Base-by-base conservation (phyloP, 2,888 invertebrate species). In the Cosmia pyralina region DNA sequence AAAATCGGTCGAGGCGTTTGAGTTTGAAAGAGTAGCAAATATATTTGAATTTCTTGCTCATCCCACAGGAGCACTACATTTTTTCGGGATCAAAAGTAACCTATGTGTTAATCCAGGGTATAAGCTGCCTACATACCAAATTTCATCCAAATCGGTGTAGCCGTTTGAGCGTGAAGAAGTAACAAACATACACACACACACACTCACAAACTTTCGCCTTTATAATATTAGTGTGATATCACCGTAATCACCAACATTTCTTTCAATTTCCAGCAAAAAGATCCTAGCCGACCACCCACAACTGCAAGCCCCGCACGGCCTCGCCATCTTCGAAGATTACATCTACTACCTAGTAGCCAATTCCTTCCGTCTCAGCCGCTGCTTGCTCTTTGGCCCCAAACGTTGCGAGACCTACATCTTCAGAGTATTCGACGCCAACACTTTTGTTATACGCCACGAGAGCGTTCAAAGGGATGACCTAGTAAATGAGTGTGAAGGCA, bases 251-350 rank as follows among this genome's bases (percentile, higher is more conserved):
- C 7, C 28, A 63, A 63, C 4, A 19, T 46, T 48, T 64, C 10
- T 64, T 34, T 17, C 2, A 64, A 17, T 57, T 48, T 44, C 19
- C 28, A 95, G 97, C 38, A 93, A 90, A 81, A 91, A 92, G 0
- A 88, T 97, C 53, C 85, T 97, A 53, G 91, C 92, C 17, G 93
- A 94, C 77, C 93, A 95, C 41, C 90, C 93, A 0, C 91, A 96
- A 1, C 90, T 97, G 0, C 90, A 93, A 68, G 96, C 96, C 52
- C 98, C 98, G 0, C 96, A 97, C 59, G 97, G 97, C 0, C 91
- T 98, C 38, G 97, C 97, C 8, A 94, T 98, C 59, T 98, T 97
- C 90, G 98, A 98, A 90, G 98, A 98, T 90, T 96, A 97, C 81
- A 93, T 98, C 1, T 99, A 98, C 92, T 98, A 98, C 96, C 92